A percentile compares a stretch with the other conserved stretches of the same genome.
phyloP scores from a whole-genome alignment of 2,888 invertebrate species.

The Ptilodon capucinus region DNA sequence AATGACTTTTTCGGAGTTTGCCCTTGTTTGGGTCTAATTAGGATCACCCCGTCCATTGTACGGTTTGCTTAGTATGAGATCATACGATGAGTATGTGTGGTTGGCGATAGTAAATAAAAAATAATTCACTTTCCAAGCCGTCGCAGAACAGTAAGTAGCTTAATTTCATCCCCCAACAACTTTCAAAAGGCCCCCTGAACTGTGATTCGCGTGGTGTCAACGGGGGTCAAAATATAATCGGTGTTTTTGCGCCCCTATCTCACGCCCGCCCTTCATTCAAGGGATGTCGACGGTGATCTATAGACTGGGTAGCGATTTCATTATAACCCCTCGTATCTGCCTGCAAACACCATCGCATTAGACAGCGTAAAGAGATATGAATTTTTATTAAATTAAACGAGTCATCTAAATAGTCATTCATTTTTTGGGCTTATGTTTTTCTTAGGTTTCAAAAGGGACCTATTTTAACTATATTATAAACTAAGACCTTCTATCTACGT shows the following conservation, averaged over 20 bases:
- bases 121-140: neutral
- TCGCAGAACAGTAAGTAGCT: neutral
- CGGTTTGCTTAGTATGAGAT: too few relatives aligned
- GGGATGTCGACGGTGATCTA: constrained; percentile 29
- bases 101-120: neutral
- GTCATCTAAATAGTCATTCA: too few relatives aligned
- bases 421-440: too few relatives aligned
- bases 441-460: too few relatives aligned
- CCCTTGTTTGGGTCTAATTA: too few relatives aligned
- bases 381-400: constrained; percentile 27
- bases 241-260: constrained; percentile 31
- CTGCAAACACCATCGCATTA: constrained; percentile 39
- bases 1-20: too few relatives aligned
- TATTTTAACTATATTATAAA: too few relatives aligned
- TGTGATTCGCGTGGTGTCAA: constrained; percentile 22
- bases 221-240: constrained; percentile 26
- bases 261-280: constrained; percentile 26
- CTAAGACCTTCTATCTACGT: too few relatives aligned
- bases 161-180: constrained; percentile 6
- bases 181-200: constrained; percentile 14
- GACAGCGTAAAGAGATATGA: constrained; percentile 18
- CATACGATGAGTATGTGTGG: too few relatives aligned
- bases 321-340: constrained; percentile 17
- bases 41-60: too few relatives aligned
- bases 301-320: constrained; percentile 30